phyloP scores from a whole-genome alignment of 2,113 vertebrate genomes.

The Piprites chloris region DNA sequence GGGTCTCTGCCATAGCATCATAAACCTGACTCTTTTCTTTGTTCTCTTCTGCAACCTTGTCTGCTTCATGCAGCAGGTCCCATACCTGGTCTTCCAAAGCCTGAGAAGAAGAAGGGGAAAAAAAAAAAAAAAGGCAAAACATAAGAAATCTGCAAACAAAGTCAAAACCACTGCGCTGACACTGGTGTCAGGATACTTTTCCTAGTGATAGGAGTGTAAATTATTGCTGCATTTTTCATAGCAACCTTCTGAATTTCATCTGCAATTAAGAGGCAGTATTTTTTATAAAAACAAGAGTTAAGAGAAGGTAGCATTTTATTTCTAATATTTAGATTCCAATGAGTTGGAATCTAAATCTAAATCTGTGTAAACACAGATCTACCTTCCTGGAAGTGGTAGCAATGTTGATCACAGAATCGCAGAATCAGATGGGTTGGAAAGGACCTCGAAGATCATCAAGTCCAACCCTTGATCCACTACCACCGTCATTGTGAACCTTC shows the following conservation, averaged over 20 bases:
- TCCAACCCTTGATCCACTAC: no score
- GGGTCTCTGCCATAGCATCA: constrained; percentile 82
- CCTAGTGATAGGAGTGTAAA: not conserved
- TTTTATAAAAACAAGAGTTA: not conserved
- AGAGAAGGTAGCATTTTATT: not conserved
- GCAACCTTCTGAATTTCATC: not conserved
- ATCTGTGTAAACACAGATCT: not conserved
- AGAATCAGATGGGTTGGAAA: no score
- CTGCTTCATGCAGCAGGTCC: constrained; percentile 81
- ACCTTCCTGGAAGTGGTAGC: not conserved
- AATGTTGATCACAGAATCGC: no score
- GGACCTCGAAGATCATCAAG: no score
- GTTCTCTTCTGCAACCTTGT: constrained; percentile 77
- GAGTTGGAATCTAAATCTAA: no score
- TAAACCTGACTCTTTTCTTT: constrained; percentile 74
- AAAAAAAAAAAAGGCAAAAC: no score
- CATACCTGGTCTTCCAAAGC: constrained; percentile 82
- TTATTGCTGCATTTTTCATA: not conserved
- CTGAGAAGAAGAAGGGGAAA: constrained; percentile 66
- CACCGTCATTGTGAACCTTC: not conserved
- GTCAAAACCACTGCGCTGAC: not conserved
- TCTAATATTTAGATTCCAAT: not conserved
- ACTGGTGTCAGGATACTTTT: not conserved
- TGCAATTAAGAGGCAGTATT: not conserved
- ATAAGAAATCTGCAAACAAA: not conserved